Evolutionary conservation across 2,888 invertebrate species (phyloP).

Genomic region (Pediacus dermestoides): DNA sequence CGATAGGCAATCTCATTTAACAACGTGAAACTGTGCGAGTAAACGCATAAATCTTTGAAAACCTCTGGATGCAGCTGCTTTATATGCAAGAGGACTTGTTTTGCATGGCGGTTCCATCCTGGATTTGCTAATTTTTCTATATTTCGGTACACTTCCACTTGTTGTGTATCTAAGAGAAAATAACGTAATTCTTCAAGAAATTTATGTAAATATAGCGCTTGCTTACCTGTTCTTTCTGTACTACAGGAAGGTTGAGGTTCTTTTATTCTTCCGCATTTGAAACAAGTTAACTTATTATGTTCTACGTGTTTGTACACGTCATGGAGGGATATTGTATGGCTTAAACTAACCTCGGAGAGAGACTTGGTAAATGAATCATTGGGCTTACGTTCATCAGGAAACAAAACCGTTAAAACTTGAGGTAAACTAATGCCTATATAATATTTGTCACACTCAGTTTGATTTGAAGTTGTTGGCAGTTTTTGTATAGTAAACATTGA

Average conservation of each 20-base stretch:
- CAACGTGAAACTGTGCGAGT: constrained; percentile 83
- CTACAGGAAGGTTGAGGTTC: too few species aligned
- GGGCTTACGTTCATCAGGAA: constrained; percentile 49
- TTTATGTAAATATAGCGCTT: too few species aligned
- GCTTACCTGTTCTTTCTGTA: too few species aligned
- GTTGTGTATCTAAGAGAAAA: constrained; percentile 28
- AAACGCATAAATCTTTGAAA: constrained; percentile 85
- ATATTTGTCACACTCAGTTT: constrained; percentile 43
- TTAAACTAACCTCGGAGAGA: too few species aligned
- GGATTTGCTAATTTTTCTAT: constrained; percentile 76
- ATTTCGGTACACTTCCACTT: constrained; percentile 63
- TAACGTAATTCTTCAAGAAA: too few species aligned
- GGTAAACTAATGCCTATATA: constrained; percentile 77
- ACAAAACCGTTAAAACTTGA: constrained; percentile 62
- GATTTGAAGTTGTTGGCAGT: constrained; percentile 39
- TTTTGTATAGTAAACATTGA: constrained; percentile 42
- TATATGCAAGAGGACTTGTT: constrained; percentile 72
- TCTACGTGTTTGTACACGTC: too few species aligned
- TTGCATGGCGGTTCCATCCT: constrained; percentile 74
- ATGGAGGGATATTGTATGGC: too few species aligned
- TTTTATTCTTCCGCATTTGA: too few species aligned
- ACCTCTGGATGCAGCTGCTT: constrained; percentile 70
- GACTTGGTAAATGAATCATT: too few species aligned
- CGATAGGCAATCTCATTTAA: constrained; percentile 78
- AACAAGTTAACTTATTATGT: too few species aligned